Evolutionary conservation across 2,888 invertebrate genomes (phyloP), one percentile per base, ranked within the genome.

Genomic region (Artemia sinica): DNA sequence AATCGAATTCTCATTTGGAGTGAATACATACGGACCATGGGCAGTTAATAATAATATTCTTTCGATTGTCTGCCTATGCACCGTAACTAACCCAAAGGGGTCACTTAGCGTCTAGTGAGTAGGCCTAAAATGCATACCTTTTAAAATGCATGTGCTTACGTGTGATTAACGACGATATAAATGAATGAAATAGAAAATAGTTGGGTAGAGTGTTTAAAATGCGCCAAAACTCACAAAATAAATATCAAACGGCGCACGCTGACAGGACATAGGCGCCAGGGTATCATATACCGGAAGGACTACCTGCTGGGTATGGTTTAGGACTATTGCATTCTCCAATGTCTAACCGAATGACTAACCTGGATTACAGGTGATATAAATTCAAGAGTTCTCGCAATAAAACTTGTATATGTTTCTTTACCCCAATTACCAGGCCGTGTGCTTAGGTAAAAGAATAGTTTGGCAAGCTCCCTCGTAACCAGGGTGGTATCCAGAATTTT

Each of bases 161-260:
- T 58, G 58, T 58, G 58, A 58, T 58, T 58, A 58, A 58, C 58
- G 58, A 58, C 58, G 58, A 58, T 58, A 58, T 58, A 58, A 58
- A 18, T 58, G 58, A 58, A 58, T 58, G 58, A 58, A 58, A 58
- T 58, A 58, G 58, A 58, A 58, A 58, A 58, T 58, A 18, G 58
- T 58, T 9, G 58, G 58, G 58, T 58, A 58, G 58, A 58, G 58
- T 58, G 58, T 58, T 58, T 58, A 58, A 58, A 58, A 58, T 58
- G 58, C 58, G 58, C 58, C 58, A 58, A 58, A 58, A 58, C 58
- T 18, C 58, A 58, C 58, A 58, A 58, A 58, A 58, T 58, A 58
- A 58, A 58, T 58, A 58, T 58, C 58, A 58, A 58, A 58, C 58
- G 58, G 58, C 58, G 58, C 1, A 58, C 58, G 58, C 58, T 58